Evolutionary conservation across 1,140 invertebrate genomes (phyloP), one percentile per base, ranked within the genome.

Genomic region (Apis cerana): DNA sequence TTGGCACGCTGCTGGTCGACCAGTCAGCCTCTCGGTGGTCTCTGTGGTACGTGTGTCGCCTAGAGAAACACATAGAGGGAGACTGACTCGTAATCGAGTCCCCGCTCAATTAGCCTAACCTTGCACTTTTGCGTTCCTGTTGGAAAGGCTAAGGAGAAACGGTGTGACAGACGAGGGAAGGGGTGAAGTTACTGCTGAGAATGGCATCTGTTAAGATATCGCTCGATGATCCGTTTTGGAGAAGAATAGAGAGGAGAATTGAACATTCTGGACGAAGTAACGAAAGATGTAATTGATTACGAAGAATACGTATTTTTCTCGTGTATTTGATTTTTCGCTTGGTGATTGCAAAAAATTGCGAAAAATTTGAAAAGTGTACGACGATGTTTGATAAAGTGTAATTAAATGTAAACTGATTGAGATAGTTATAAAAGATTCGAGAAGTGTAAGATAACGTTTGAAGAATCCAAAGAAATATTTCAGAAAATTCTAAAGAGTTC

Each of bases 31-130:
- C 48, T 48, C 43, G 72, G 62, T 64, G 67, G 77, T 82, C 62
- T 65, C 75, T 80, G 81, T 74, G 67, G 86, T 92, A 92, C 91
- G 91, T 93, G 92, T 90, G 85, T 91, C 82, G 91, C 90, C 86
- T 91, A 72, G 85, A 89, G 89, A 92, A 93, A 92, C 87, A 91
- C 79, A 84, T 67, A 69, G 61, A 75, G 56, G 61, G 75, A 74
- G 80, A 86, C 85, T 75, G 64, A 83, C 80, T 89, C 86, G 91
- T 91, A 93, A 93, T 93, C 90, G 89, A 92, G 91, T 93, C 91
- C 85, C 89, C 75, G 83, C 82, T 85, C 92, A 93, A 93, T 93
- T 93, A 93, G 91, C 76, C 75, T 74, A 88, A 83, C 79, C 88
- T 89, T 86, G 84, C 88, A 83, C 85, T 83, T 81, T 83, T 83